Evolutionary conservation across 2,888 invertebrate genomes (phyloP).

Genomic region (Drosophila glabriapex): DNA sequence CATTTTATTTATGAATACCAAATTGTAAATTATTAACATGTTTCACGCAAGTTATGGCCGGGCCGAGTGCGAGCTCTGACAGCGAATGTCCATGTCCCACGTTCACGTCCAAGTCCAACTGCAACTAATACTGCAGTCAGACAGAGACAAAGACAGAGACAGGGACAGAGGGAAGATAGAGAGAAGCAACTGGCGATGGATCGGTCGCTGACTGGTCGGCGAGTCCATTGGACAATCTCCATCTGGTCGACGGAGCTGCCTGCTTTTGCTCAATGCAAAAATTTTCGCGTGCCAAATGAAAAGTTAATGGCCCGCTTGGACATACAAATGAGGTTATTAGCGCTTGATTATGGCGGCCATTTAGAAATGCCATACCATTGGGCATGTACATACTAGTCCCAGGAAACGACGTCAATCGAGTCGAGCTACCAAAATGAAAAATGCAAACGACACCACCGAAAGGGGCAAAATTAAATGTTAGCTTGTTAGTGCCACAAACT

Average conservation of each 20-base stretch:
- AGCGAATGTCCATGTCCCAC: constrained; percentile 49
- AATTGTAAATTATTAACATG: constrained; percentile 86
- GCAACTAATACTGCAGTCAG: constrained; percentile 10
- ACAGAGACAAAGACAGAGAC: neutral
- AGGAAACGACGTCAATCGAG: constrained; percentile 28
- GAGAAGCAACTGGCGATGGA: constrained; percentile 47
- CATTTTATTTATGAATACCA: constrained; percentile 85
- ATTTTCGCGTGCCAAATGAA: constrained; percentile 71
- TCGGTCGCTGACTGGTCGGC: constrained; percentile 52
- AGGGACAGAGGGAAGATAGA: neutral
- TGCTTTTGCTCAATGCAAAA: constrained; percentile 42
- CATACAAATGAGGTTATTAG: constrained; percentile 80
- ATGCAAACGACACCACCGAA: constrained; percentile 15
- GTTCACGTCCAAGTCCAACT: constrained; percentile 34
- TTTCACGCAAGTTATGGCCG: constrained; percentile 83
- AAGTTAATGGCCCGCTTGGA: constrained; percentile 71
- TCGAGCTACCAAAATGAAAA: constrained; percentile 17
- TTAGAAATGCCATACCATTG: constrained; percentile 53
- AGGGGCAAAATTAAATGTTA: constrained; percentile 6
- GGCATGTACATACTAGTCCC: constrained; percentile 9
- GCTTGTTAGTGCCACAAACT: constrained; percentile 10
- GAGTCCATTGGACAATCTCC: constrained; percentile 45
- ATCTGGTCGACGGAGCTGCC: constrained; percentile 26
- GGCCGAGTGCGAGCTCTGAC: constrained; percentile 55
- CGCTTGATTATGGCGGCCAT: constrained; percentile 74